Evolutionary conservation across 2,888 invertebrate species (phyloP), one percentile per base, ranked within the genome.

Genomic region (Dasysyrphus albostriatus): DNA sequence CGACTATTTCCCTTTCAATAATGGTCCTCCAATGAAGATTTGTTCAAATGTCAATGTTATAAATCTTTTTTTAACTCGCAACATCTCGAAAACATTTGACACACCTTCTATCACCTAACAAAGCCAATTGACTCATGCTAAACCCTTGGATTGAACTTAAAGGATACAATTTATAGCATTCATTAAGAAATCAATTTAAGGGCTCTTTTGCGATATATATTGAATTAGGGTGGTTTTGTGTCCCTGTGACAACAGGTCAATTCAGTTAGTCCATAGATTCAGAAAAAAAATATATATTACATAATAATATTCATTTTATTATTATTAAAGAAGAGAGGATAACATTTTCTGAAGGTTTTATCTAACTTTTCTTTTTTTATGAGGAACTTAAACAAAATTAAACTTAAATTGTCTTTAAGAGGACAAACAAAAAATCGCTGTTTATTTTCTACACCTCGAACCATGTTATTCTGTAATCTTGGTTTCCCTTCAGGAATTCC

Each of bases 91-190:
- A 78, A 51, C 72, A 72, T 59, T 83, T 54, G 83, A 83, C 77
- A 87, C 87, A 87, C 87, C 83, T 87, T 87, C 83, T 59, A 34
- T 47, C 63, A 65, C 74, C 85, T 87, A 87, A 87, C 87, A 87
- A 87, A 83, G 87, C 83, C 78, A 87, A 83, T 87, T 51, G 73
- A 69, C 69, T 54, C 14, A 51, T 12, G 6, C 24, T 34, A 42
- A 58, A 12, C 39, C 69, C 5, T 42, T 7, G 14, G 42, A n/a
- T 19, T 24, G 54, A 32, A 42, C 49, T 24, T 67, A 37, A 77
- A 16, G 61, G 47, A 37, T 19, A 82, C 69, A 69, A 87, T 87
- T 87, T 87, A 87, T 87, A 59, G 56, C 78, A 51, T 74, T 82
- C 85, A 87, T 87, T 87, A 82, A 70, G 61, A 63, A 87, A 82